These are phyloP conservation scores for Emydoidea blandingii DNA, from an alignment of 2,797 vertebrate genomes.

Conservation along the genomic window DNA sequence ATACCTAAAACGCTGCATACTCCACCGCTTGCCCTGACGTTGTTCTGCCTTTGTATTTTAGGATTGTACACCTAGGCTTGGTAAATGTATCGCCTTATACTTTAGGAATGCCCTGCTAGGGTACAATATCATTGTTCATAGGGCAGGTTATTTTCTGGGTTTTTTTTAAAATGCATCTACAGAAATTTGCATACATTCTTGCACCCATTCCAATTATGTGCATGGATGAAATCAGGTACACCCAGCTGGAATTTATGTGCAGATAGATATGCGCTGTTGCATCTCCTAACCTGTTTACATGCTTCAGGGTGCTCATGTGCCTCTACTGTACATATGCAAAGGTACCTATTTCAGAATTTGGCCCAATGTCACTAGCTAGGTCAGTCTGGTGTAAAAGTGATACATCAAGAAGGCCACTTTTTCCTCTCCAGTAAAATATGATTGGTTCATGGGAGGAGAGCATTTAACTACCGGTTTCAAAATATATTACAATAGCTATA, in stretches of 20 bases:
- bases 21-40: not conserved
- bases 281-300: not conserved
- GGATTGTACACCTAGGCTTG: not conserved
- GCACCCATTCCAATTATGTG: not conserved
- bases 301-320: not conserved
- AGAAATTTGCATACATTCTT: not conserved
- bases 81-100: not conserved
- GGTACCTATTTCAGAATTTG: not conserved
- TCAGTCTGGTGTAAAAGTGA: not conserved
- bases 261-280: rapidly evolving
- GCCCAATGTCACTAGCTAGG: not conserved
- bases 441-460: not conserved
- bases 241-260: not conserved
- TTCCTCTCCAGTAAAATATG: not conserved
- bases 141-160: not conserved
- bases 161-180: not conserved
- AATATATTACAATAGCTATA: rapidly evolving
- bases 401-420: not conserved
- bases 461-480: not conserved
- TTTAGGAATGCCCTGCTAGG: not conserved
- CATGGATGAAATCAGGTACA: not conserved
- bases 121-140: not conserved
- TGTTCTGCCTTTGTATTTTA: not conserved
- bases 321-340: rapidly evolving
- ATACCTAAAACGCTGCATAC: not conserved